Evolutionary conservation across 2,888 invertebrate species (phyloP), one percentile per base, ranked within the genome.

Genomic region (Apantesis nais): DNA sequence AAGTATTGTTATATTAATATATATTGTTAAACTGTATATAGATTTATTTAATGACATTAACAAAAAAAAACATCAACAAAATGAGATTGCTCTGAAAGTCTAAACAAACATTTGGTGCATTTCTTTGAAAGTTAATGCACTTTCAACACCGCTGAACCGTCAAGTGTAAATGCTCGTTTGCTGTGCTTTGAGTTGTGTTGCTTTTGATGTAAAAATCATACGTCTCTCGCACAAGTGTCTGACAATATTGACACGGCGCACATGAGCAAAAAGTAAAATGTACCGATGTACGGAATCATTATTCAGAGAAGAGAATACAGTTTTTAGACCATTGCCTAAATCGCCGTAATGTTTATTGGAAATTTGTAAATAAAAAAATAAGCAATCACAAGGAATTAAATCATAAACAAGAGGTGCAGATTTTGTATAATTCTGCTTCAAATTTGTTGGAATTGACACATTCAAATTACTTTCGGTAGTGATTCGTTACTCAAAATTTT

Each of bases 181-280:
- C 80, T 80, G 70, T 78, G 83, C 84, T 86, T 86, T 86, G 85
- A 83, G 73, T 71, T 83, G 83, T 77, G 75, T 81, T 85, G 80
- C 90, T 91, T 93, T 94, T 94, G 94, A 94, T 94, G 90, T 93
- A 88, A 91, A 92, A 93, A 88, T 90, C 90, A 92, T 91, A 85
- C 81, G 83, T 85, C 81, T 84, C 86, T 85, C 88, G 86, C 87
- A 85, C 85, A 84, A 89, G 88, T 88, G 88, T 88, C 82, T 79
- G 85, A 82, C 85, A 90, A 93, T 93, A 92, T 94, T 94, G 91
- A 93, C 93, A 89, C 78, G 86, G 34, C 29, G 62, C 66, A 70
- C 52, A 72, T 52, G 62, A 68, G 74, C 63, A 67, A 68, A 62
- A 55, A 52, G 39, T 44, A 39, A 25, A n/a, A 34, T 61, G 66